Conservation (phyloP, 1,140 invertebrate genomes). For the Parasteatoda tepidariorum region DNA sequence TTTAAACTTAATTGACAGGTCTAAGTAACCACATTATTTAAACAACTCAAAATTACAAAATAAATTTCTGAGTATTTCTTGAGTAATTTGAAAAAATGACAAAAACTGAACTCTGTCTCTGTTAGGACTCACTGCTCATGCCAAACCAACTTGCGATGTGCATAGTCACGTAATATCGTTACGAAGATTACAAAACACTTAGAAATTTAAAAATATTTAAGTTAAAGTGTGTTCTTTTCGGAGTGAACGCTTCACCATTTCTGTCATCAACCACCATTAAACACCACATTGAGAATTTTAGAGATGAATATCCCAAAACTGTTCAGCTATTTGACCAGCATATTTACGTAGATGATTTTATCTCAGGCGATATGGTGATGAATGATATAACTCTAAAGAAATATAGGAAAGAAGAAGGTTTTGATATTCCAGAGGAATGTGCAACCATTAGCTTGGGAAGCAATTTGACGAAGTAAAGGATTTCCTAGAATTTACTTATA, state of each 20-base stretch:
- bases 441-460: not conserved
- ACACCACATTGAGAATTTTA: not conserved
- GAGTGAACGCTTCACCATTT: slow-evolving; percentile 9
- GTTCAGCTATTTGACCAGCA: not conserved
- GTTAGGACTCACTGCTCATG: too few species aligned
- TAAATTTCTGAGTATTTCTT: too few species aligned
- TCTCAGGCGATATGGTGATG: not conserved
- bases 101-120: too few species aligned
- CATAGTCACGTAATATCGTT: too few species aligned
- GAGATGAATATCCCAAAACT: not conserved
- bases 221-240: slow-evolving; percentile 5
- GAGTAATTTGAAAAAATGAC: too few species aligned
- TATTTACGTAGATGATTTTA: slow-evolving; percentile 17
- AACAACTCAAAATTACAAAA: too few species aligned
- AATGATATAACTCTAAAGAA: not conserved
- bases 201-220: not conserved
- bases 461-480: not conserved
- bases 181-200: not conserved
- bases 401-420: not conserved
- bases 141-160: too few species aligned
- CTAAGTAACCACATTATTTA: too few species aligned
- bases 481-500: not conserved
- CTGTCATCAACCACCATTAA: not conserved
- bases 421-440: not conserved
- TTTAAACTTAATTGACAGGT: too few species aligned